A percentile compares a stretch with the other conserved stretches of the same genome.
Conservation (phyloP, 1,140 invertebrate species). For the Drosophila murphyi region DNA sequence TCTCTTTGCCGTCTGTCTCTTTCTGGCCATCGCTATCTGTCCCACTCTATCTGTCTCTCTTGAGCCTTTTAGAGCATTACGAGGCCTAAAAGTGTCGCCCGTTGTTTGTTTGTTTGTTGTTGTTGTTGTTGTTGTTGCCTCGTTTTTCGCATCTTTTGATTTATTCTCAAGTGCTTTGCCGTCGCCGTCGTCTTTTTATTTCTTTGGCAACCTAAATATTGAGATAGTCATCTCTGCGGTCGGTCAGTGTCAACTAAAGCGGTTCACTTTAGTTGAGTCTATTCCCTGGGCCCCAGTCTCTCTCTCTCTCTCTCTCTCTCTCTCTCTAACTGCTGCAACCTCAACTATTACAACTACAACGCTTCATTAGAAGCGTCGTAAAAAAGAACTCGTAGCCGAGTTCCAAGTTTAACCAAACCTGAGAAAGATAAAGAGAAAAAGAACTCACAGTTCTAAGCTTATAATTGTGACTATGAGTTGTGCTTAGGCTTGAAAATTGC, state of each 20-base stretch:
- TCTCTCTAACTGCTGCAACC: not conserved
- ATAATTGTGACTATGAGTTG: slow-evolving; percentile 35
- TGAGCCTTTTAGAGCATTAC: slow-evolving; percentile 57
- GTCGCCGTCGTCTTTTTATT: slow-evolving; percentile 46
- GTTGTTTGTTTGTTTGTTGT: not conserved
- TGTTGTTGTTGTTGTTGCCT: not conserved
- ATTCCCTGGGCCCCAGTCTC: slow-evolving; percentile 9
- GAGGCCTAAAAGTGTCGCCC: slow-evolving; percentile 65
- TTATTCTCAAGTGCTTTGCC: slow-evolving; percentile 67
- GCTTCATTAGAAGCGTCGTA: slow-evolving; percentile 55
- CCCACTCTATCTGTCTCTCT: slow-evolving; percentile 13
- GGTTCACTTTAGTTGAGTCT: slow-evolving; percentile 19
- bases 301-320: no score
- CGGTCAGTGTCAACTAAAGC: slow-evolving; percentile 72
- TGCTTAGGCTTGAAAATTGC: slow-evolving; percentile 30
- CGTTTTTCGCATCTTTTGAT: slow-evolving; percentile 80
- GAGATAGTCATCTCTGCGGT: slow-evolving; percentile 71
- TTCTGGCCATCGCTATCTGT: no score
- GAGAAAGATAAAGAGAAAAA: not conserved
- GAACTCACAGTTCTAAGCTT: slow-evolving; percentile 28
- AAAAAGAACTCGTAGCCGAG: slow-evolving; percentile 27
- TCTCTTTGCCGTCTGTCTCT: slow-evolving; percentile 20
- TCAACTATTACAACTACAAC: slow-evolving; percentile 5
- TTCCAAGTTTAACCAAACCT: no score
- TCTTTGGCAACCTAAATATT: slow-evolving; percentile 75